Evolutionary conservation across 30 jellyfish, hydroid and myxozoan species (phyloP).

Genomic region (Aurelia coerulea): DNA sequence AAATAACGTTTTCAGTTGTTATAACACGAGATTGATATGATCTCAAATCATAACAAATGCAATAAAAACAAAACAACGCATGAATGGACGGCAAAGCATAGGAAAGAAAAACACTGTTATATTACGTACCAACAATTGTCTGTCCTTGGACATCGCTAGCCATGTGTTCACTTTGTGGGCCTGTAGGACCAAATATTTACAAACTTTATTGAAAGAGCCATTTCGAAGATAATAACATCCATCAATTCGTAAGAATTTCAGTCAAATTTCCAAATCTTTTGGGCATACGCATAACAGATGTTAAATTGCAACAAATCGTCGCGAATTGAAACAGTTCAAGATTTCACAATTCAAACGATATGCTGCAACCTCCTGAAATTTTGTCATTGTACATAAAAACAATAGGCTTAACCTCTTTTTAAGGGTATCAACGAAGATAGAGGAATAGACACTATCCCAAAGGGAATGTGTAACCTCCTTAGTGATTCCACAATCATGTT

Average conservation of each 20-base stretch:
- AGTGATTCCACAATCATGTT: no score
- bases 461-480: no score
- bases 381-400: no score
- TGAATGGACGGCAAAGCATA: slow-evolving; percentile 6
- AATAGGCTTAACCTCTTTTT: no score
- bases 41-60: no score
- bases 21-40: no score
- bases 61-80: not conserved
- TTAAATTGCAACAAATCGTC: slow-evolving; percentile 10
- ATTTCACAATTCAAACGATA: no score
- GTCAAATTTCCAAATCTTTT: not conserved
- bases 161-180: slow-evolving; percentile 23
- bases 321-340: no score
- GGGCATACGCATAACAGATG: slow-evolving; percentile 18
- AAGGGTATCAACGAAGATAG: no score
- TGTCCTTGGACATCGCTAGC: slow-evolving; percentile 12
- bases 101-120: not conserved
- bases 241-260: not conserved
- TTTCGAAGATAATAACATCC: not conserved
- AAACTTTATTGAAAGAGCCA: not conserved
- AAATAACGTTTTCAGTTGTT: no score
- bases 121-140: slow-evolving; percentile 40
- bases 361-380: no score
- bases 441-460: no score
- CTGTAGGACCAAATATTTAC: slow-evolving; percentile 2